Evolutionary conservation across 2,113 vertebrate genomes (phyloP).

Genomic region (Ammodytes marinus): DNA sequence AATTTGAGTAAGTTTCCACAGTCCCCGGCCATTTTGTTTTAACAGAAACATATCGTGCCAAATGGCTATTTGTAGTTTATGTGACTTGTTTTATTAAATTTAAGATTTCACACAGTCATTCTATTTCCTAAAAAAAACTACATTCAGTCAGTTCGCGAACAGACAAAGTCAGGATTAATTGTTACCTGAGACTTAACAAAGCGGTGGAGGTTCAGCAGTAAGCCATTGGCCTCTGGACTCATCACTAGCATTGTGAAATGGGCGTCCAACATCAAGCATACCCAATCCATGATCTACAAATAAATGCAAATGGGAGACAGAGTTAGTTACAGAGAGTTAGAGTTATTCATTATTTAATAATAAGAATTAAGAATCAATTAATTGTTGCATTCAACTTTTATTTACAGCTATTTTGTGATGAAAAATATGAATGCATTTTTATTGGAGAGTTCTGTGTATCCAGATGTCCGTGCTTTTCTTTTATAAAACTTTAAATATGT

Average conservation of each 20-base stretch:
- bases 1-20: neutral
- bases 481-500: neutral
- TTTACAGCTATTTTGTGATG: neutral
- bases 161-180: neutral
- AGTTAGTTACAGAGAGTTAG: neutral
- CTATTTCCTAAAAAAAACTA: neutral
- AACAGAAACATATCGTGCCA: neutral
- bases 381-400: neutral
- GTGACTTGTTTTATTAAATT: neutral
- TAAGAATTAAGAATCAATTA: neutral
- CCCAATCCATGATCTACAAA: conserved; percentile 94
- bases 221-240: conserved; percentile 90
- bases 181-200: conserved; percentile 93
- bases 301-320: conserved; percentile 23
- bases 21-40: neutral
- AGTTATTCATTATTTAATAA: too few relatives aligned
- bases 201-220: conserved; percentile 89
- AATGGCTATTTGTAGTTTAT: neutral
- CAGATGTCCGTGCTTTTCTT: neutral
- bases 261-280: conserved; percentile 93
- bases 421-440: neutral
- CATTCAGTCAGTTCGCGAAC: neutral
- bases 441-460: neutral
- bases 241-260: conserved; percentile 95
- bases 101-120: neutral